Evolutionary conservation across 2,888 invertebrate species (phyloP).

Genomic region (Coremacera marginata): DNA sequence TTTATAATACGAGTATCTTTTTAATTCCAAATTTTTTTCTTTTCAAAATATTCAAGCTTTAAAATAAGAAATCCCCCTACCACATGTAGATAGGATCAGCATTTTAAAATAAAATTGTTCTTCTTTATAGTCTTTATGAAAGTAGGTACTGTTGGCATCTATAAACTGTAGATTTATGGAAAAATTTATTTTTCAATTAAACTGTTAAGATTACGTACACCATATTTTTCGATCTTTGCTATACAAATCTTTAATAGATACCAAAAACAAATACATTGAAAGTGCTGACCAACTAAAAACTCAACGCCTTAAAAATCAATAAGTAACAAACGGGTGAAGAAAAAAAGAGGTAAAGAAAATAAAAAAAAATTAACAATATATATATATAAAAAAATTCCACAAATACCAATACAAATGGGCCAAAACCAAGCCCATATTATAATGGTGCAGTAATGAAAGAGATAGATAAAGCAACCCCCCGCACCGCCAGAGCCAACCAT

Average conservation of each 20-base stretch:
- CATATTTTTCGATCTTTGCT: not conserved
- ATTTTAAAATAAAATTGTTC: too few relatives aligned
- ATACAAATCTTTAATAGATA: not conserved
- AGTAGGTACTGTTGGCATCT: too few relatives aligned
- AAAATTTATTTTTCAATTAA: not conserved
- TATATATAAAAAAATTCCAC: not conserved
- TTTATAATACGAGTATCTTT: too few relatives aligned
- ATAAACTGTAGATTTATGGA: too few relatives aligned
- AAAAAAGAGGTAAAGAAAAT: not conserved
- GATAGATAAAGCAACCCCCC: not conserved
- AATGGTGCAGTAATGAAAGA: not conserved
- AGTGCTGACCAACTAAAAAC: conserved; percentile 18
- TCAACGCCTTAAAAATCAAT: conserved; percentile 24
- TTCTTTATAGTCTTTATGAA: too few relatives aligned
- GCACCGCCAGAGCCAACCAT: not conserved
- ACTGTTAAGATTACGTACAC: too few relatives aligned
- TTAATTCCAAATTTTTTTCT: too few relatives aligned
- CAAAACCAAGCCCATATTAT: not conserved
- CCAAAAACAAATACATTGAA: conserved; percentile 1
- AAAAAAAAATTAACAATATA: not conserved
- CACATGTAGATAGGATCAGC: too few relatives aligned
- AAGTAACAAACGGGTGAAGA: not conserved
- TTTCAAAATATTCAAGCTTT: too few relatives aligned
- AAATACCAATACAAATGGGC: not conserved
- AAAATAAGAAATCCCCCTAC: too few relatives aligned